A percentile compares a stretch with the other conserved stretches of the same genome.
Conservation (phyloP, 2,888 invertebrate genomes). For the Campoplex capitator region DNA sequence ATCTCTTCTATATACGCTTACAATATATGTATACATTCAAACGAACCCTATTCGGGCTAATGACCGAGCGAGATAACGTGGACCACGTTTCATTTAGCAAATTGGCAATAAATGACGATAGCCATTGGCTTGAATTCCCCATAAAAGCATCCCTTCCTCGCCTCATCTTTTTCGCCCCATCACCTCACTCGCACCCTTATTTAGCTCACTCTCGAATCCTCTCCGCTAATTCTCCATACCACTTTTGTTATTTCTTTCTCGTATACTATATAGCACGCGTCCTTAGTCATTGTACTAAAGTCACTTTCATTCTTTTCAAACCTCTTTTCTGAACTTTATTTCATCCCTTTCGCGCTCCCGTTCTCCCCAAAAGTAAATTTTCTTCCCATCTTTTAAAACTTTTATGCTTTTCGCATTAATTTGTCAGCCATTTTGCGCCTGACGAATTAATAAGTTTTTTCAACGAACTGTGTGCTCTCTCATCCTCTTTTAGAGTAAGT, state of each 20-base stretch:
- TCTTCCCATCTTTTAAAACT: not conserved
- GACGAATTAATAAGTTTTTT: conserved; percentile 80
- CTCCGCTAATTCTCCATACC: conserved; percentile 24
- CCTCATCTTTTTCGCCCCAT: conserved; percentile 8
- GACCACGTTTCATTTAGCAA: conserved; percentile 84
- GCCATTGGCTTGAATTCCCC: conserved; percentile 78
- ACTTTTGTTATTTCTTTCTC: conserved; percentile 19
- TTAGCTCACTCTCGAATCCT: conserved; percentile 39
- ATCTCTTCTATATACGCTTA: conserved; percentile 11
- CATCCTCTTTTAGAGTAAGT: conserved; percentile 55
- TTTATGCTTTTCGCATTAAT: not conserved
- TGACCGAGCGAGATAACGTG: conserved; percentile 80
- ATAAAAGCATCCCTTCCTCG: conserved; percentile 71
- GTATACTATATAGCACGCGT: conserved; percentile 2
- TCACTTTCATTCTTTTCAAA: not conserved
- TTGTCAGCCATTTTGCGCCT: conserved; percentile 53
- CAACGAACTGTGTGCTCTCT: conserved; percentile 66
- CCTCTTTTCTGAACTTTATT: conserved; percentile 3
- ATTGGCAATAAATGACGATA: conserved; percentile 84
- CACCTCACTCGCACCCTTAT: conserved; percentile 49
- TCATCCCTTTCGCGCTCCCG: not conserved
- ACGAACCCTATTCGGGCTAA: conserved; percentile 70
- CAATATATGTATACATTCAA: not conserved
- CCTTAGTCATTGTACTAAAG: not conserved
- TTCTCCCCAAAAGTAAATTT: conserved; percentile 5